phyloP scores from a whole-genome alignment of 30 jellyfish, hydroid and myxozoan species.

The Mastigias papua region DNA sequence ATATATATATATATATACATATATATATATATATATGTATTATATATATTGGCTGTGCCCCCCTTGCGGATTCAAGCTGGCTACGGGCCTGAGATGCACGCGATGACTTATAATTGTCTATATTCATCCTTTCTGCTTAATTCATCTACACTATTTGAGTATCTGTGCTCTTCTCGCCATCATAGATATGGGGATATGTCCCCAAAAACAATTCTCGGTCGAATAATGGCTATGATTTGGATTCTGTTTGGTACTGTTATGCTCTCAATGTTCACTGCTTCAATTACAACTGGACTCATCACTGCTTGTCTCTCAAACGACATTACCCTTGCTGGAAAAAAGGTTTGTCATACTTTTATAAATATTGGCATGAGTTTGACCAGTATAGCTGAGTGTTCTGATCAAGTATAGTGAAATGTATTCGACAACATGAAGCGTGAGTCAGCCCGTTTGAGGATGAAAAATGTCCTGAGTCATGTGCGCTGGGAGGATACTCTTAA shows the following conservation, averaged over 20 bases:
- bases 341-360: constrained; percentile 27
- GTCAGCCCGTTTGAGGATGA: no score
- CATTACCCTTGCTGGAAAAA: constrained; percentile 65
- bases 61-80: no score
- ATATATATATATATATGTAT: no score
- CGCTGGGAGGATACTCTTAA: no score
- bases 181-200: constrained; percentile 69
- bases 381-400: no score
- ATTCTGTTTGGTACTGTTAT: constrained; percentile 68
- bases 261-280: constrained; percentile 76
- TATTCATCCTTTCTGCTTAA: not conserved
- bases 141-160: not conserved
- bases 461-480: no score
- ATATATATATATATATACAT: no score
- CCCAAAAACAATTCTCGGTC: constrained; percentile 68
- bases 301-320: constrained; percentile 67
- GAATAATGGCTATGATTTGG: constrained; percentile 77
- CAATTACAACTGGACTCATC: constrained; percentile 66
- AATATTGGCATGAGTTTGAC: not conserved
- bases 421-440: no score
- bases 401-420: no score
- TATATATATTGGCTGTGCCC: no score
- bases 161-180: not conserved
- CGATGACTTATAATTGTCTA: no score
- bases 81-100: no score